Evolutionary conservation across 2,888 invertebrate genomes (phyloP), one percentile per base, ranked within the genome.

Genomic region (Nesidiocoris tenuis): DNA sequence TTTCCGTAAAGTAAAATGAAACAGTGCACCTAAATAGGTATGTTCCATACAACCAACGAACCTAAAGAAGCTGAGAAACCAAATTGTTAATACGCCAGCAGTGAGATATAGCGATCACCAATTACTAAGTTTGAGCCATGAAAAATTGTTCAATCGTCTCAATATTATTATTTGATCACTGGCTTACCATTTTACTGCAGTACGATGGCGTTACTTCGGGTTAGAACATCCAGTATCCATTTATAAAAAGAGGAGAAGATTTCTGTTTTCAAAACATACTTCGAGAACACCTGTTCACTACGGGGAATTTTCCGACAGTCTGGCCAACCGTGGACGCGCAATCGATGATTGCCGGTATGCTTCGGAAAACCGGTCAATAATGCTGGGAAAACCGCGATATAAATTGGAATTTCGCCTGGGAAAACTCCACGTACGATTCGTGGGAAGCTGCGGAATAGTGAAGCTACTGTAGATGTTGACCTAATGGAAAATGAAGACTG

Each of bases 261-360:
- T n/a, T n/a, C n/a, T n/a, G 74, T 75, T 77, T 78, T 78, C 76
- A 78, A 78, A 78, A 78, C 78, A 78, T 76, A 75, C 67, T 78
- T 78, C 78, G 77, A 77, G 88, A 90, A 90, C 91, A 91, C 91
- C 91, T 91, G 91, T 90, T 90, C 88, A 85, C 86, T 86, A 84
- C 84, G 85, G 85, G 85, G 87, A 77, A 87, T 89, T 90, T 90
- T 90, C 90, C 88, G 87, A 88, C 86, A 86, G 87, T 86, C 83
- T 82, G 82, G 84, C 86, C 87, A 87, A 87, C 39, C 86, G 79
- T 78, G 78, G 78, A 70, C 64, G 63, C 63, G 56, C 23, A 61
- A 67, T 75, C 75, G 68, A 75, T 75, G 65, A 66, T n/a, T n/a
- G 21, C 54, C 19, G n/a, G n/a, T n/a, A n/a, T 39, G 39, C 25